phyloP scores from a whole-genome alignment of 2,888 invertebrate species.

The Ochropleura leucogaster region DNA sequence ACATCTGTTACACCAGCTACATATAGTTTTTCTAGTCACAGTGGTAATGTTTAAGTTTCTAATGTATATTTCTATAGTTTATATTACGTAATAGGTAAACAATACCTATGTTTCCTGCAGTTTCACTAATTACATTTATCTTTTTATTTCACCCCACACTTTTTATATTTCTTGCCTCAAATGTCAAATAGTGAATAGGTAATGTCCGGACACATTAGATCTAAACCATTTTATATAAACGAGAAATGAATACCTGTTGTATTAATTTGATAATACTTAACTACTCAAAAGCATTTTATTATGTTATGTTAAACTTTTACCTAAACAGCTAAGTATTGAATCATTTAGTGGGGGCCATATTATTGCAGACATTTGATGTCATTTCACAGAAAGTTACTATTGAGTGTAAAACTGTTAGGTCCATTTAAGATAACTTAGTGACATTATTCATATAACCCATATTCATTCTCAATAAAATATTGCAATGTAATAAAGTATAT shows the following conservation, averaged over 20 bases:
- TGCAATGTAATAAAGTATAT: not conserved
- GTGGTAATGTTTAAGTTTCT: constrained; percentile 85
- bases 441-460: not conserved
- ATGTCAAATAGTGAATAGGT: not conserved
- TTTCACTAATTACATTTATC: constrained; percentile 82
- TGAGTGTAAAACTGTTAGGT: not conserved
- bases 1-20: constrained; percentile 89
- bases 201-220: not conserved
- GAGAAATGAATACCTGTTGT: not conserved
- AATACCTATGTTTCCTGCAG: constrained; percentile 73
- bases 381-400: not conserved
- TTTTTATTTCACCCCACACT: constrained; percentile 11
- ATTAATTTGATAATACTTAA: not conserved
- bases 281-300: not conserved
- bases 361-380: constrained; percentile 18
- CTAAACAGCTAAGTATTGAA: not conserved
- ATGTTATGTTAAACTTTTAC: not conserved
- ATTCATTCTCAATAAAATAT: constrained; percentile 8
- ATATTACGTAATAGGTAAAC: constrained; percentile 64
- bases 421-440: not conserved
- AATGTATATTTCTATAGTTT: constrained; percentile 72
- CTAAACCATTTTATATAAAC: not conserved
- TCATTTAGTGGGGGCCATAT: constrained; percentile 17
- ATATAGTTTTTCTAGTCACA: constrained; percentile 90
- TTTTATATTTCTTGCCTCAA: not conserved